Percentiles rank a stretch among this genome's conserved stretches.
phyloP scores from a whole-genome alignment of 2,797 vertebrate genomes.

The Coregonus sp. region DNA sequence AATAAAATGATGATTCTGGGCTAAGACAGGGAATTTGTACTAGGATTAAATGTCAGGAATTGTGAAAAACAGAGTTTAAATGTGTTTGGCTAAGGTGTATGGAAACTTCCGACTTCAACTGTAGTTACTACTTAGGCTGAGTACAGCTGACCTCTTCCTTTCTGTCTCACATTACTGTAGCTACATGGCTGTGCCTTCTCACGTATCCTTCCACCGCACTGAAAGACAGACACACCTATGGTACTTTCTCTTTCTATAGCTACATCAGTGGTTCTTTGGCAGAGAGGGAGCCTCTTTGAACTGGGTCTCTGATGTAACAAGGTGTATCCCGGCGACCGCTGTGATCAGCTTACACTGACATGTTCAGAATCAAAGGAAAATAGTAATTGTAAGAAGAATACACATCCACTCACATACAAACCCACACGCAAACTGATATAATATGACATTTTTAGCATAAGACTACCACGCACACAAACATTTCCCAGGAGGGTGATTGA shows the following conservation, averaged over 20 bases:
- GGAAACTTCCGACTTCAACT: neutral
- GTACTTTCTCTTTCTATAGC: neutral
- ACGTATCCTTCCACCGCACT: neutral
- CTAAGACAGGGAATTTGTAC: too few relatives aligned
- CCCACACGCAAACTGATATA: neutral
- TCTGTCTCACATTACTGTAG: neutral
- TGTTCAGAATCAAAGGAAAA: slow-evolving; percentile 11
- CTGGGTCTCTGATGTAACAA: neutral
- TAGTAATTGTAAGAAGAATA: neutral
- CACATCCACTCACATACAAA: neutral
- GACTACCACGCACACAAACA: neutral
- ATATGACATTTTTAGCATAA: neutral
- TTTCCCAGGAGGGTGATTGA: neutral
- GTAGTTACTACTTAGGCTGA: neutral
- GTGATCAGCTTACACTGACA: slow-evolving; percentile 6
- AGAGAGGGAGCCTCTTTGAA: neutral
- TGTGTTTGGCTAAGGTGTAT: too few relatives aligned
- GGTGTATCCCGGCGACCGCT: neutral
- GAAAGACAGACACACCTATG: neutral
- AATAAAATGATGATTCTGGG: too few relatives aligned
- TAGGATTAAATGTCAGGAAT: too few relatives aligned
- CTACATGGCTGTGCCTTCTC: neutral
- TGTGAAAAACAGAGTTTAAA: too few relatives aligned
- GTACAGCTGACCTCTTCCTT: neutral
- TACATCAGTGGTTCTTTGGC: slow-evolving; percentile 15